Evolutionary conservation across 1,140 invertebrate species (phyloP).

Genomic region (Asobara japonica): DNA sequence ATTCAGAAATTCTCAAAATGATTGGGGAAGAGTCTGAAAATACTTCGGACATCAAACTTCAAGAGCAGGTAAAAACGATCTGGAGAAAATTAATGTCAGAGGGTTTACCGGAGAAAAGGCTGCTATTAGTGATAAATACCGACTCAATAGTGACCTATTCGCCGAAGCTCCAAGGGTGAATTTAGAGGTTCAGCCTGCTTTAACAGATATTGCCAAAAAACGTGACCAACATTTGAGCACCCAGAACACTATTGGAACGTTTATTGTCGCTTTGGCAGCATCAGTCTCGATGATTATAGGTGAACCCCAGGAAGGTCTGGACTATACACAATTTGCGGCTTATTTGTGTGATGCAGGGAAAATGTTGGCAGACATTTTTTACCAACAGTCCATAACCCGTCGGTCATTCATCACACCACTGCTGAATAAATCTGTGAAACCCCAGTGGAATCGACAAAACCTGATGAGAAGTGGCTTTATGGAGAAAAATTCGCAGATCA

Average conservation of each 20-base stretch:
- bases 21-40: slow-evolving; percentile 13
- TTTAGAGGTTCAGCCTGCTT: slow-evolving; percentile 7
- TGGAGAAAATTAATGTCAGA: slow-evolving; percentile 7
- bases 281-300: no score
- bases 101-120: slow-evolving; percentile 6
- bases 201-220: slow-evolving; percentile 22
- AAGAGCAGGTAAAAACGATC: neutral
- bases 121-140: neutral
- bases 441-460: slow-evolving; percentile 42
- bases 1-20: slow-evolving; percentile 14
- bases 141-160: neutral
- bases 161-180: slow-evolving; percentile 21
- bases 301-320: no score
- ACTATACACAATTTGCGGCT: no score
- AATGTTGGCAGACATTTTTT: no score
- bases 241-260: no score
- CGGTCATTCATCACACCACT: slow-evolving; percentile 22
- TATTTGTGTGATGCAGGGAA: no score
- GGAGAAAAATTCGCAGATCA: slow-evolving; percentile 21
- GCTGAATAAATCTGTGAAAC: slow-evolving; percentile 31
- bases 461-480: slow-evolving; percentile 44
- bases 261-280: no score
- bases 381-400: neutral
- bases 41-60: neutral
- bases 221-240: slow-evolving; percentile 30